Percentiles rank a stretch among this genome's conserved stretches.
phyloP scores from a whole-genome alignment of 2,888 invertebrate genomes.

The Plebejus melissa region DNA sequence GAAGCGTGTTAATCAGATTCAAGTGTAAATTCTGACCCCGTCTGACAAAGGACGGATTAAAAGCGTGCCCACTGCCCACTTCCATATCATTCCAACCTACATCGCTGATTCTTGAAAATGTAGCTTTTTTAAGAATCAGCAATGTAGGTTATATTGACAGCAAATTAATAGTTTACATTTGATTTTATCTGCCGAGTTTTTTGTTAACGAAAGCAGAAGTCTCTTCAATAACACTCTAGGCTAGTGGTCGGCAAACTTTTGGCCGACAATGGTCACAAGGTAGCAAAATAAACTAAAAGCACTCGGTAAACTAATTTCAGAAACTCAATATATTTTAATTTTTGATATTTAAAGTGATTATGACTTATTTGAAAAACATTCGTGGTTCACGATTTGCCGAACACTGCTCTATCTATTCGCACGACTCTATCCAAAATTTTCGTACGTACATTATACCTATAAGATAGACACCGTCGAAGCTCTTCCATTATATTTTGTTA shows the following conservation, averaged over 20 bases:
- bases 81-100: neutral
- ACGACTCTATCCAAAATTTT: too few species aligned
- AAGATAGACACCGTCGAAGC: too few species aligned
- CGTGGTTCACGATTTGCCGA: too few species aligned
- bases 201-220: too few species aligned
- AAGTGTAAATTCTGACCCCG: constrained; percentile 21
- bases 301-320: too few species aligned
- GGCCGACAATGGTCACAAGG: neutral
- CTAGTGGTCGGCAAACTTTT: neutral
- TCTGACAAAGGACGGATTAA: constrained; percentile 7
- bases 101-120: neutral
- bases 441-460: too few species aligned
- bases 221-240: too few species aligned
- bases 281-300: neutral
- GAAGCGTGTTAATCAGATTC: constrained; percentile 21
- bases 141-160: neutral
- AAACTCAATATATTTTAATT: too few species aligned
- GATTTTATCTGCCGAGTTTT: neutral
- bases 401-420: too few species aligned
- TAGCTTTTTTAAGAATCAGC: neutral
- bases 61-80: neutral
- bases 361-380: too few species aligned
- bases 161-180: neutral
- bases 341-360: too few species aligned
- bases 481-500: neutral